Percentiles rank a stretch among this genome's conserved stretches.
phyloP scores from a whole-genome alignment of 2,888 invertebrate genomes.

The Acheta domesticus region DNA sequence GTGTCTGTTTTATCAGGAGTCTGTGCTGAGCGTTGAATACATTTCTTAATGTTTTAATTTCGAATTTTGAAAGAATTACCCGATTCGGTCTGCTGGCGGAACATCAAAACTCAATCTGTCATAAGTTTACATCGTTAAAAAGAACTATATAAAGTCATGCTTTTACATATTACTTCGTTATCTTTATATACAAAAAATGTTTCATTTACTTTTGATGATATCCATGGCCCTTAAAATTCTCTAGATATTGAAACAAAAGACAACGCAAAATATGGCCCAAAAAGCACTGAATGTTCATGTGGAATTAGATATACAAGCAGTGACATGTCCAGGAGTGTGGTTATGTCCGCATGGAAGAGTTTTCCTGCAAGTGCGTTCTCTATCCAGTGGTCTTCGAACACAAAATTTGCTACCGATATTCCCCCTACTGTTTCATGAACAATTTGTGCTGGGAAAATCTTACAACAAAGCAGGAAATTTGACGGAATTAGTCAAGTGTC shows the following conservation, averaged over 20 bases:
- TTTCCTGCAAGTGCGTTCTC: conserved; percentile 63
- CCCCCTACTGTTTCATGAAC: conserved; percentile 67
- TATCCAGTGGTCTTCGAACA: conserved; percentile 68
- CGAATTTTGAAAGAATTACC: too few relatives aligned
- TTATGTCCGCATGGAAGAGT: conserved; percentile 75
- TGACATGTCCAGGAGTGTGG: conserved; percentile 85
- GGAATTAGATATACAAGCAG: conserved; percentile 57
- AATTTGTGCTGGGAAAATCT: conserved; percentile 59
- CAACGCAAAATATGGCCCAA: conserved; percentile 31
- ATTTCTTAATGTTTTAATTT: too few relatives aligned
- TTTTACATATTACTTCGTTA: too few relatives aligned
- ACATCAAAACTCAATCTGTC: too few relatives aligned
- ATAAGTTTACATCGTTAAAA: too few relatives aligned
- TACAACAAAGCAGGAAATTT: conserved; percentile 45
- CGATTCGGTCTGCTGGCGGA: too few relatives aligned
- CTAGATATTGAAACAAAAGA: neutral
- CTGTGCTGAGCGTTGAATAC: too few relatives aligned
- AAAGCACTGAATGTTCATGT: conserved; percentile 59
- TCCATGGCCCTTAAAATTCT: too few relatives aligned
- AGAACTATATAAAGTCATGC: too few relatives aligned
- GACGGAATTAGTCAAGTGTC: conserved; percentile 49
- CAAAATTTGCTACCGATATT: conserved; percentile 63
- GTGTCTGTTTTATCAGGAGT: too few relatives aligned
- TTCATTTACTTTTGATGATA: too few relatives aligned
- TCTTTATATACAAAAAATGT: too few relatives aligned